These are phyloP conservation scores for Ianthella basta DNA, from an alignment of 37 sponge, comb jelly and placozoan genomes.

Conservation along the genomic window DNA sequence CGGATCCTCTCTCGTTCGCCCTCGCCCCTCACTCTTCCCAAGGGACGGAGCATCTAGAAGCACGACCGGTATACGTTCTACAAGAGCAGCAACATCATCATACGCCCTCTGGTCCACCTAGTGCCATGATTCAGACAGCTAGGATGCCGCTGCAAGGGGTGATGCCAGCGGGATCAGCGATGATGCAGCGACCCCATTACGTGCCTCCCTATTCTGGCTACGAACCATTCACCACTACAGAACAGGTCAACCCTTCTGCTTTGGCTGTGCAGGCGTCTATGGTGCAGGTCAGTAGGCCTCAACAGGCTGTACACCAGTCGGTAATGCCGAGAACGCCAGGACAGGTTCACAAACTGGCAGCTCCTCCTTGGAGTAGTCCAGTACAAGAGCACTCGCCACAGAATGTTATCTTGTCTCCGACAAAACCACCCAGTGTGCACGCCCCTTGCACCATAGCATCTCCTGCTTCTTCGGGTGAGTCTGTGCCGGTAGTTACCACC, in stretches of 20 bases:
- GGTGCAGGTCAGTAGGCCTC: too few species aligned
- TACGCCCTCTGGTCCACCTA: background rate
- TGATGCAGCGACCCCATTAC: constrained; percentile 12
- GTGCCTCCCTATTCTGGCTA: background rate
- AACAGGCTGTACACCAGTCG: too few species aligned
- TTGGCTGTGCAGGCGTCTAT: too few species aligned
- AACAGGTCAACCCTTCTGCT: background rate
- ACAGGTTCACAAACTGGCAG: too few species aligned
- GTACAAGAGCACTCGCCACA: background rate
- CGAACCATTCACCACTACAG: background rate
- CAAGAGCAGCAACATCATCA: too few species aligned
- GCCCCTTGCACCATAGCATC: background rate
- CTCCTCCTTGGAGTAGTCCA: background rate
- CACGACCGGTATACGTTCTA: too few species aligned
- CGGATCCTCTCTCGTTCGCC: too few species aligned
- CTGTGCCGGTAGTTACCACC: background rate
- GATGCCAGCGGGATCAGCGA: background rate
- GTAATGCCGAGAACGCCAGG: too few species aligned
- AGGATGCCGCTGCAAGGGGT: constrained; percentile 13
- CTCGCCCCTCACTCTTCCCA: too few species aligned
- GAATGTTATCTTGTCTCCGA: background rate
- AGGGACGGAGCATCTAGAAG: too few species aligned
- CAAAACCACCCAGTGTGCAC: background rate
- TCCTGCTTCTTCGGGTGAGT: constrained; percentile 17
- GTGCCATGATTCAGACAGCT: constrained; percentile 18